Percentiles rank a stretch among this genome's conserved stretches.
Conservation (phyloP, 1,140 invertebrate species). For the Glossosoma conforme region DNA sequence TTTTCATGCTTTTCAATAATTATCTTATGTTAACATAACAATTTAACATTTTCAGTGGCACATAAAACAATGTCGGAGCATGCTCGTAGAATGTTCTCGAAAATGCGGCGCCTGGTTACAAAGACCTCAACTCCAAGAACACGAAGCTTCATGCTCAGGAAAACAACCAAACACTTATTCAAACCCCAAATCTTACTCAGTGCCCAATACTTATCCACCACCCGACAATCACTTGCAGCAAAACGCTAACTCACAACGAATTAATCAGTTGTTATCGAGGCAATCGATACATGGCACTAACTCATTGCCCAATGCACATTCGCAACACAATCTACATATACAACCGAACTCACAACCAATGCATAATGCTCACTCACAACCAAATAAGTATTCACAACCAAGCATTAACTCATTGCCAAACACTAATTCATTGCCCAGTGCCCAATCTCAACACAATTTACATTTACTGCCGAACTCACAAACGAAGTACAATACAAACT, state of each 20-base stretch:
- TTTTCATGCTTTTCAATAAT: neutral
- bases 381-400: neutral
- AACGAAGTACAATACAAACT: no score
- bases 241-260: neutral
- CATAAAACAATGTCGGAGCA: constrained; percentile 59
- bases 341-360: neutral
- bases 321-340: neutral
- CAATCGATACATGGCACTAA: neutral
- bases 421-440: no score
- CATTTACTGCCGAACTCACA: no score
- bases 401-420: no score
- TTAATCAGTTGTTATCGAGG: neutral
- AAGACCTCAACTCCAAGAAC: constrained; percentile 37
- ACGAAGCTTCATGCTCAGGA: no score
- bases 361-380: neutral
- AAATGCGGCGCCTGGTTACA: constrained; percentile 63
- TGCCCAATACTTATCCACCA: neutral
- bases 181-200: neutral
- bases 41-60: constrained; percentile 50
- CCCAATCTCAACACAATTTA: no score
- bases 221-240: neutral
- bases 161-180: neutral
- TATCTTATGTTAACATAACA: neutral
- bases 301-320: neutral
- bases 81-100: constrained; percentile 61